These are phyloP conservation scores for Balanococcus diminutus DNA, from an alignment of 2,888 invertebrate species.

Conservation along the genomic window DNA sequence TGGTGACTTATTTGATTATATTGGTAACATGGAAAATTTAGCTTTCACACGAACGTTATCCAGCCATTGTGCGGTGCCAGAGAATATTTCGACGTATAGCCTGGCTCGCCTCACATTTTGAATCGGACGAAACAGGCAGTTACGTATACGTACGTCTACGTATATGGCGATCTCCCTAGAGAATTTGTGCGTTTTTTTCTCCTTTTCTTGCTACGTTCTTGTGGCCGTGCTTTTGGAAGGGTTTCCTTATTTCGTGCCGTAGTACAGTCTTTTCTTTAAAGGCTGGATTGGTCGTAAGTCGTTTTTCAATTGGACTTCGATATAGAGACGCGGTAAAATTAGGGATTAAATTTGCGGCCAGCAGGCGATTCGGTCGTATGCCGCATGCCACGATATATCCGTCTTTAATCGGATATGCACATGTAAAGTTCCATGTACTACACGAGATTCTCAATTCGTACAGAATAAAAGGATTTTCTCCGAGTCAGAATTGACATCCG, in stretches of 20 bases:
- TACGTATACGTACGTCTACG: neutral
- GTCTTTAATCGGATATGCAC: conserved; percentile 12
- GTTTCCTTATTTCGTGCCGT: neutral
- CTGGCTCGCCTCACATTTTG: neutral
- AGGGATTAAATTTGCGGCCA: neutral
- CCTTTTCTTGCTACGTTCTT: neutral
- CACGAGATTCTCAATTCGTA: neutral
- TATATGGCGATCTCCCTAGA: neutral
- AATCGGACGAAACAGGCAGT: neutral
- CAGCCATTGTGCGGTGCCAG: neutral
- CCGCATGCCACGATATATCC: neutral
- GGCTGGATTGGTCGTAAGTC: neutral
- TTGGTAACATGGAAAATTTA: neutral
- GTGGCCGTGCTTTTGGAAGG: neutral
- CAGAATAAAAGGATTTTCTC: conserved; percentile 2
- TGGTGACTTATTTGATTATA: neutral
- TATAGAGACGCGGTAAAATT: conserved; percentile 7
- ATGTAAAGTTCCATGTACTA: neutral
- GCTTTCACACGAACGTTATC: neutral
- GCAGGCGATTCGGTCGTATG: neutral
- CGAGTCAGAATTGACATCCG: neutral
- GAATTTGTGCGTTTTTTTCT: neutral
- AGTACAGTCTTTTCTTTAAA: neutral
- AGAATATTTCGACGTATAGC: neutral
- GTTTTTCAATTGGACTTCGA: neutral